phyloP scores from a whole-genome alignment of 2,888 invertebrate genomes.

The Fragum whitleyi region DNA sequence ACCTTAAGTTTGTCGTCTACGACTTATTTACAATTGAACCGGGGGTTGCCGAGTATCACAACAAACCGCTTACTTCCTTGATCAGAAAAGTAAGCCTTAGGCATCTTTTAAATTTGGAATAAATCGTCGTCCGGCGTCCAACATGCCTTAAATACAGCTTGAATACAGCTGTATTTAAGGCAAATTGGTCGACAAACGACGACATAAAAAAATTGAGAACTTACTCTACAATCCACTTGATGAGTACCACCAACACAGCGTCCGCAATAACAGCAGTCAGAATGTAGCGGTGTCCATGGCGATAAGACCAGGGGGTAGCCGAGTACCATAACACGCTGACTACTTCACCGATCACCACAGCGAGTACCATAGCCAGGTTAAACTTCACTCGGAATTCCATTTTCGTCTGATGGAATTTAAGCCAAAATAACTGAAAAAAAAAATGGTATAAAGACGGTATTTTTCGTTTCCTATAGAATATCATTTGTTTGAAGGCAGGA shows the following conservation, averaged over 20 bases:
- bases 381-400: slow-evolving; percentile 68
- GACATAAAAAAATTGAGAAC: slow-evolving; percentile 39
- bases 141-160: too few species aligned
- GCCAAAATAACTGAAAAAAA: background rate
- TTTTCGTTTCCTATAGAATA: too few species aligned
- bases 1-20: too few species aligned
- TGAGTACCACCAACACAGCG: slow-evolving; percentile 69
- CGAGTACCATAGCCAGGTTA: slow-evolving; percentile 72
- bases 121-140: too few species aligned
- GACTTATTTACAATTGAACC: too few species aligned
- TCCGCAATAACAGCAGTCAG: slow-evolving; percentile 71
- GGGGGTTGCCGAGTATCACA: too few species aligned
- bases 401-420: background rate
- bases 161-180: too few species aligned
- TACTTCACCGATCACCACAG: slow-evolving; percentile 70
- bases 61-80: too few species aligned
- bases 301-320: slow-evolving; percentile 68
- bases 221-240: slow-evolving; percentile 74
- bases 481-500: too few species aligned
- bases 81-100: too few species aligned
- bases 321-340: slow-evolving; percentile 70
- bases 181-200: too few species aligned
- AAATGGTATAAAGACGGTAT: background rate
- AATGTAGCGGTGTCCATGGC: slow-evolving; percentile 67
- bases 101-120: too few species aligned